Base-by-base conservation (phyloP, 1,140 invertebrate genomes). In the Conopomorpha cramerella region DNA sequence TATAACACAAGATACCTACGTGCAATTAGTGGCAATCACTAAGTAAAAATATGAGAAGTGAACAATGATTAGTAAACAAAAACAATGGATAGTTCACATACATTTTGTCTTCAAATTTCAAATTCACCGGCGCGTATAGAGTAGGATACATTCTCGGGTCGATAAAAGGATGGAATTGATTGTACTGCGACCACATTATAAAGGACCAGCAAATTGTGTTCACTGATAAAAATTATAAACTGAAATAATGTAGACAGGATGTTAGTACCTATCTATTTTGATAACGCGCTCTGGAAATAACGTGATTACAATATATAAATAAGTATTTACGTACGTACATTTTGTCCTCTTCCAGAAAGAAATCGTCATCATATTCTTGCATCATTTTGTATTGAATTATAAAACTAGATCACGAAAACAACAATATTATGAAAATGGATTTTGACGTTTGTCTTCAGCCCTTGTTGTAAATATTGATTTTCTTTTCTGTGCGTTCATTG, bases 311-410 rank as follows among this genome's bases (percentile, higher is more conserved):
- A 19, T n/a, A 13, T 35, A 13, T 34, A 23, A 4, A 23, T 10
- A 23, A 23, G 10, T 10, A 23, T 10, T n/a, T 23, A 23, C 10
- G 4, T 49, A 78, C 86, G 74, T 83, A 93, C 91, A 92, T 89
- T 86, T 91, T 93, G 61, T 93, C 91, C 64, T 93, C 91, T 62
- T 92, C 90, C 50, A 90, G 86, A 68, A 90, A 91, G 68, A 87
- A 92, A 68, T 92, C 90, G 51, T 92, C 90, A 13, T 91, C 90
- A 48, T 86, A 87, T 59, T 92, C 90, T 63, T 86, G 79, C 78
- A 86, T 82, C 79, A 82, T 82, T 77, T 76, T 77, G 43, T n/a
- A n/a, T 44, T 23, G 36, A 29, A 31, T 39, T 39, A 44, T n/a
- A n/a, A n/a, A n/a, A n/a, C n/a, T n/a, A n/a, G n/a, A n/a, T n/a